These are phyloP conservation scores for Pterois miles DNA, from an alignment of 2,797 vertebrate species.

Conservation along the genomic window DNA sequence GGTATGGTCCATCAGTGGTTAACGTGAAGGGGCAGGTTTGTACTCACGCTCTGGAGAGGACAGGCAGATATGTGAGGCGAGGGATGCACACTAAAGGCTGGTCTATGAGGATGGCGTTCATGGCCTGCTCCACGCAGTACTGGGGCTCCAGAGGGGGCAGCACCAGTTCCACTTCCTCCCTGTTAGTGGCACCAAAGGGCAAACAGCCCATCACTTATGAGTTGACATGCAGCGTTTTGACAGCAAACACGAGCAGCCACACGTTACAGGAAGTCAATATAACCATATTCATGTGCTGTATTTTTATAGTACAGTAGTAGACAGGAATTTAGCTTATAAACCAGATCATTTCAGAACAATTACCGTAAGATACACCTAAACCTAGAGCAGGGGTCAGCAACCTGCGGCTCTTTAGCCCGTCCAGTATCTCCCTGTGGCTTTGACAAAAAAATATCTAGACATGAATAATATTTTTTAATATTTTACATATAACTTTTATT, in stretches of 20 bases:
- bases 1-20: neutral
- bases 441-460: too few species aligned
- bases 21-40: neutral
- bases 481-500: too few species aligned
- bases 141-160: conserved; percentile 67
- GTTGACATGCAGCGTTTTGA: neutral
- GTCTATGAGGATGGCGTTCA: conserved; percentile 75
- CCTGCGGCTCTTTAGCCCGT: too few species aligned
- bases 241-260: neutral
- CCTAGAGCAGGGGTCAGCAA: too few species aligned
- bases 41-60: conserved; percentile 71
- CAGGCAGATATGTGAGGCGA: conserved; percentile 67
- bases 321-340: neutral
- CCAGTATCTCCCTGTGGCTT: too few species aligned
- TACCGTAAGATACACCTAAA: neutral
- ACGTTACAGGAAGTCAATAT: neutral
- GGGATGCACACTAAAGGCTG: conserved; percentile 76
- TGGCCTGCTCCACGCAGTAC: conserved; percentile 76
- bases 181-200: conserved; percentile 34
- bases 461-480: too few species aligned
- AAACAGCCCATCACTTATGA: neutral
- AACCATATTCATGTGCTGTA: neutral
- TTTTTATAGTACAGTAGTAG: neutral
- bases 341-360: neutral
- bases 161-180: conserved; percentile 69